A percentile compares a stretch with the other conserved stretches of the same genome.
Conservation (phyloP, 2,888 invertebrate genomes). For the Anthophora plumipes region DNA sequence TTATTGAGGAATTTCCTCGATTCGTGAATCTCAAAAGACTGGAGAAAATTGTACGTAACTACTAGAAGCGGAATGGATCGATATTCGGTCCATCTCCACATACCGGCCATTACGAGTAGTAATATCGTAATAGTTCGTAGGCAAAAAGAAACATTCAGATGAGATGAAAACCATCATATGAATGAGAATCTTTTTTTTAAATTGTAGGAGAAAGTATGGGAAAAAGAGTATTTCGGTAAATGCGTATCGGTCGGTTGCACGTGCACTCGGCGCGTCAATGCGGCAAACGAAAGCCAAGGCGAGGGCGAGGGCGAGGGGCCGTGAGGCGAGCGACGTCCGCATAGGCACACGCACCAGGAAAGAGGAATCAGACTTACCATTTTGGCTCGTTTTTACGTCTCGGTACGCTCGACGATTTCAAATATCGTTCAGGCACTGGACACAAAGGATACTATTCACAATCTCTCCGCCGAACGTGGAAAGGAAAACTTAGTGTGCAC, state of each 20-base stretch:
- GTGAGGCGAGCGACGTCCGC: conserved; percentile 42
- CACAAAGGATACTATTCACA: conserved; percentile 65
- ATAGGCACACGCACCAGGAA: conserved; percentile 45
- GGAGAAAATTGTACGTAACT: conserved; percentile 34
- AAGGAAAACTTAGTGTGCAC: conserved; percentile 57
- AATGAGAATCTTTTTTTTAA: background rate
- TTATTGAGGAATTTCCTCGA: background rate
- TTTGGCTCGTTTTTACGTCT: conserved; percentile 60
- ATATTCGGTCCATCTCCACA: conserved; percentile 57
- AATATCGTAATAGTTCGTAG: conserved; percentile 54
- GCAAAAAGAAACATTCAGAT: conserved; percentile 21
- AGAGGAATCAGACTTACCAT: conserved; percentile 67
- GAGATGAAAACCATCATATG: background rate
- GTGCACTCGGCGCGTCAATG: conserved; percentile 75
- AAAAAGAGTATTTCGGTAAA: conserved; percentile 35
- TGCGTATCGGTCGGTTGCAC: conserved; percentile 63
- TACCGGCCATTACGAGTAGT: conserved; percentile 63
- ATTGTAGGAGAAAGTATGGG: background rate
- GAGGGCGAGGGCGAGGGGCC: conserved; percentile 57
- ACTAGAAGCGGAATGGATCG: conserved; percentile 51
- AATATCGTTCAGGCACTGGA: conserved; percentile 62
- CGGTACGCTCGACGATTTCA: conserved; percentile 52
- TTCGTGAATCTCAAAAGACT: conserved; percentile 25
- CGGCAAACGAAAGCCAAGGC: conserved; percentile 60
- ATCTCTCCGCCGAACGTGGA: conserved; percentile 43